phyloP scores from a whole-genome alignment of 2,113 vertebrate genomes.

The Madoqua kirkii region DNA sequence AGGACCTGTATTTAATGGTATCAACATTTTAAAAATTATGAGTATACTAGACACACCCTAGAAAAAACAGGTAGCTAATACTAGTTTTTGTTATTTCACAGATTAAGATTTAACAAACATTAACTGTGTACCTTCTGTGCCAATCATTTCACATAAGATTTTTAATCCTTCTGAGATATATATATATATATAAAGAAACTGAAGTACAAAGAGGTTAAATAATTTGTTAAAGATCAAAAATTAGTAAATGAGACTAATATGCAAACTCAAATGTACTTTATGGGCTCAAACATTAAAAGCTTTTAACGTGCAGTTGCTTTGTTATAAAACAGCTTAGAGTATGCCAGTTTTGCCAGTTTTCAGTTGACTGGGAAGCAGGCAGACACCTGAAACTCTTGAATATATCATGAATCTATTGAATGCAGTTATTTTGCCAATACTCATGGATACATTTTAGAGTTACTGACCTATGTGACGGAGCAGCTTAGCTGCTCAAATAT shows the following conservation, averaged over 20 bases:
- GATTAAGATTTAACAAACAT: constrained; percentile 31
- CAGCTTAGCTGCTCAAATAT: not conserved
- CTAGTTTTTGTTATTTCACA: constrained; percentile 20
- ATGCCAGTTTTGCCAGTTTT: constrained; percentile 11
- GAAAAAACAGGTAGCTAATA: not conserved
- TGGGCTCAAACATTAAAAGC: constrained; percentile 35
- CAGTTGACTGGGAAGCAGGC: not conserved
- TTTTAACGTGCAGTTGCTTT: not conserved
- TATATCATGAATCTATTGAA: not conserved
- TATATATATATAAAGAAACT: not conserved
- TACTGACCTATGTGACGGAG: not conserved
- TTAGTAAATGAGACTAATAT: not conserved
- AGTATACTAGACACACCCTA: not conserved
- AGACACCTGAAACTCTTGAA: not conserved
- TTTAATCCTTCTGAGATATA: not conserved
- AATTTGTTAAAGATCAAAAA: not conserved
- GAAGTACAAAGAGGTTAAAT: not conserved
- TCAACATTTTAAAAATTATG: not conserved
- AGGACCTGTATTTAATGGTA: not conserved
- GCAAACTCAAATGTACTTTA: not conserved
- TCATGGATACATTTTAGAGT: not conserved
- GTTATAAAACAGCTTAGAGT: not conserved
- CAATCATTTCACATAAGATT: not conserved
- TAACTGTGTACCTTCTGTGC: not conserved
- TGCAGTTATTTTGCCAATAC: not conserved